Base-by-base conservation (phyloP, 2,888 invertebrate species). In the Platycnemis pennipes region DNA sequence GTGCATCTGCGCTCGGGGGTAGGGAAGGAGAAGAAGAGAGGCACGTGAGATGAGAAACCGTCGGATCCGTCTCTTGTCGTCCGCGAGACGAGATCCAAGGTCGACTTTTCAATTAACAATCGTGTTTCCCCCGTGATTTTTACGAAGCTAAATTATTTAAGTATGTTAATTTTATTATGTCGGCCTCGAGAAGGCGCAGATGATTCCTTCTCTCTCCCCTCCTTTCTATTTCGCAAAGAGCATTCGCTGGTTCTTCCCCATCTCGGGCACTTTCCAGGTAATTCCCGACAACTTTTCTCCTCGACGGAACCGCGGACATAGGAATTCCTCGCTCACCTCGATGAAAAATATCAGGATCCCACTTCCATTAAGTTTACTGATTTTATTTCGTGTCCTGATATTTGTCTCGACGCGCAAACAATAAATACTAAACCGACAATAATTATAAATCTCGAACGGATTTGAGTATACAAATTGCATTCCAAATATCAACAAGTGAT, bases 71-170 rank as follows among this genome's bases (percentile, higher is more conserved):
- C 63, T 63, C 44, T 56, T 22, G 26, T 69, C 63, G 44, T 44
- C 45, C 63, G 45, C 91, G 63, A 56, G 91, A 49, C 37, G 53
- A 53, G 89, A 44, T 91, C 44, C 91, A 91, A 91, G 91, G 91
- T 44, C 91, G 63, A 63, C 91, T 91, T 91, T 91, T 91, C 91
- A 91, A 91, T 91, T 91, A 91, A 91, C 91, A 69, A 91, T 91
- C 91, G 91, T 56, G 91, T 63, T 63, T 91, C 44, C 44, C 44
- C 69, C 49, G 44, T 37, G 44, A 63, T 63, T 45, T 91, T 91
- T 45, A 91, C 63, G 91, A 4, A 56, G 44, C 63, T 91, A 69
- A 91, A 63, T 91, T 91, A 91, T 91, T 91, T 91, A 91, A 91
- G 91, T 63, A 91, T 91, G 91, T 91, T 91, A 91, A 91, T 91